Conservation (phyloP, 2,888 invertebrate species). For the Electrophaes corylata region DNA sequence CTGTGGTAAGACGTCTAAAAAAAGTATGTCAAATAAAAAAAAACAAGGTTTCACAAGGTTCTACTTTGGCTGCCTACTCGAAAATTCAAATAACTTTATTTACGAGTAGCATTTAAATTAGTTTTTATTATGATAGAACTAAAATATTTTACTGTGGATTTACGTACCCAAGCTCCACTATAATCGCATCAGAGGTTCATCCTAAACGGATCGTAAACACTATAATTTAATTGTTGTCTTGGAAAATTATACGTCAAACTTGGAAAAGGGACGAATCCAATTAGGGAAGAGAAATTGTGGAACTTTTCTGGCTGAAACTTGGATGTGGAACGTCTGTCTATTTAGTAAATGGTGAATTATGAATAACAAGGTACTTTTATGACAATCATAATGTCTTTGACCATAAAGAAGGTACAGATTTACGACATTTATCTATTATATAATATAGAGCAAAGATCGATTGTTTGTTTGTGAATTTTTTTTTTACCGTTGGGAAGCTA, state of each 20-base stretch:
- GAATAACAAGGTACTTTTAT: slow-evolving; percentile 10
- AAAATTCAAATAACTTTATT: no score
- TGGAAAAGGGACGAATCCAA: slow-evolving; percentile 38
- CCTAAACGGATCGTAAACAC: slow-evolving; percentile 52
- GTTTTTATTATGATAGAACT: no score
- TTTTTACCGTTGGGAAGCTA: no score
- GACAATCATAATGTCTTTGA: neutral
- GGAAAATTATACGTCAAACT: slow-evolving; percentile 40
- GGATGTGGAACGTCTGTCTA: slow-evolving; percentile 30
- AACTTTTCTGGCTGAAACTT: slow-evolving; percentile 37
- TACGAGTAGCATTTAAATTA: no score
- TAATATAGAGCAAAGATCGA: no score
- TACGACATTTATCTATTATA: no score
- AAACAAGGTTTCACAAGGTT: no score
- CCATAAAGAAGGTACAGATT: neutral
- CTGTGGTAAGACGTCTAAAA: no score
- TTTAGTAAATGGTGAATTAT: slow-evolving; percentile 18
- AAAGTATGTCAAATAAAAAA: no score
- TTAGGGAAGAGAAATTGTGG: slow-evolving; percentile 37
- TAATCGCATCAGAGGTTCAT: slow-evolving; percentile 54
- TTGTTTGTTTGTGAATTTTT: no score
- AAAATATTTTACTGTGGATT: slow-evolving; percentile 4
- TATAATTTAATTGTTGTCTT: slow-evolving; percentile 42
- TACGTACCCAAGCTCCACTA: slow-evolving; percentile 28
- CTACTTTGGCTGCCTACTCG: no score